Conservation (phyloP, 2,797 vertebrate species). For the Acrossocheilus fasciatus region DNA sequence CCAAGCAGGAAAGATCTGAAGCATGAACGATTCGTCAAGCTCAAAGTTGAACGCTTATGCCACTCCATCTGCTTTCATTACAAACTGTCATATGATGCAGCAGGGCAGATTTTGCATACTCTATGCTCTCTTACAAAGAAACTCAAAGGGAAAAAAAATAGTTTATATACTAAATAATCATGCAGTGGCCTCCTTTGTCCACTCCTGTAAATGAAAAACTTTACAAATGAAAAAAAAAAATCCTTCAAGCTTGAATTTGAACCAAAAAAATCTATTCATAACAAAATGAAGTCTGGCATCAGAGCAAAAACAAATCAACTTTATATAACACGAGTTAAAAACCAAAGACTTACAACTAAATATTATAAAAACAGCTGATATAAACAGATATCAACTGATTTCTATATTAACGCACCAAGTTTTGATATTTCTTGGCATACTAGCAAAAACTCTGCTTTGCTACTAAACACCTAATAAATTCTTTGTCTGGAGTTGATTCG, state of each 20-base stretch:
- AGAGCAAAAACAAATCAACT: not conserved
- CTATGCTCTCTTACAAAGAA: not conserved
- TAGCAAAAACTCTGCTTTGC: not conserved
- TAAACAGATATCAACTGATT: not conserved
- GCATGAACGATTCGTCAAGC: not conserved
- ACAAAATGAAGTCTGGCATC: not conserved
- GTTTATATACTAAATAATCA: not conserved
- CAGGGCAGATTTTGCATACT: not conserved
- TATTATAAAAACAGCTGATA: not conserved
- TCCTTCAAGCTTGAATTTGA: not conserved
- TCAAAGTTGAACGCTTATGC: not conserved
- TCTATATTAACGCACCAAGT: not conserved
- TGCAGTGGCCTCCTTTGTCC: not conserved
- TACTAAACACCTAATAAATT: not conserved
- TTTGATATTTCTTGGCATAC: not conserved
- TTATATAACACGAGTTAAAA: not conserved
- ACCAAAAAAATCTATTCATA: not conserved
- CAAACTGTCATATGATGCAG: not conserved
- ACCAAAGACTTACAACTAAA: slow-evolving; percentile 2
- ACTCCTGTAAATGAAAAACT: not conserved
- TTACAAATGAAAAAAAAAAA: not conserved
- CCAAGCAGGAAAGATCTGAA: slow-evolving; percentile 18
- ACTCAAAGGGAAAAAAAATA: not conserved
- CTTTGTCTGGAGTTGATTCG: not conserved
- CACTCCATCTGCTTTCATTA: slow-evolving; percentile 5